phyloP scores from a whole-genome alignment of 2,113 vertebrate genomes.

The Macquaria ambigua region DNA sequence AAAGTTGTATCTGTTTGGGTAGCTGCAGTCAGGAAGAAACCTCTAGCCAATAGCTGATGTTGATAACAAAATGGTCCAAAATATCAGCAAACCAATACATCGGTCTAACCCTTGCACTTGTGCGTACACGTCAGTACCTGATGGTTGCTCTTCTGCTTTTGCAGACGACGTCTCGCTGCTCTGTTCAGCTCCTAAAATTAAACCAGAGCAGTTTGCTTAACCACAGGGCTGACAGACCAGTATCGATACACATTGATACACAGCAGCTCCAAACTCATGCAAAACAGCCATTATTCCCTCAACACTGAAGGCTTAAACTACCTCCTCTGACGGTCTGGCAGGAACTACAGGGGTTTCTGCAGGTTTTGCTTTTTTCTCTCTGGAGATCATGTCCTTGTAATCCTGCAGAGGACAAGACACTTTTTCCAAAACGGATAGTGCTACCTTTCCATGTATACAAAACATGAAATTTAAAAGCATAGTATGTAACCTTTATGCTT shows the following conservation, averaged over 20 bases:
- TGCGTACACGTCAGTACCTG: conserved; percentile 32
- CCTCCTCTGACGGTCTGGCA: conserved; percentile 45
- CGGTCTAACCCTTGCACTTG: neutral
- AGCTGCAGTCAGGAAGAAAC: neutral
- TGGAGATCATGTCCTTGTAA: conserved; percentile 32
- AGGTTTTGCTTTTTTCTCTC: conserved; percentile 41
- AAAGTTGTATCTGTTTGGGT: neutral
- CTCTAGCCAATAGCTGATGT: neutral
- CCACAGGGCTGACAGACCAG: neutral
- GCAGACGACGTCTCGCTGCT: neutral
- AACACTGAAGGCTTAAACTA: conserved; percentile 10
- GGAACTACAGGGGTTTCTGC: conserved; percentile 40
- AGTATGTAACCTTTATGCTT: neutral
- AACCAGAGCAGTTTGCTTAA: conserved; percentile 19
- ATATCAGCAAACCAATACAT: neutral
- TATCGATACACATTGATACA: neutral
- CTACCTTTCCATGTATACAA: neutral
- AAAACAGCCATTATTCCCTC: neutral
- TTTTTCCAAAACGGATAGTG: neutral
- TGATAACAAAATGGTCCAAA: neutral
- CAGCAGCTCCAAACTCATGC: neutral
- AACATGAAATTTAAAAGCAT: no score
- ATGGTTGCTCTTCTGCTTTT: conserved; percentile 36
- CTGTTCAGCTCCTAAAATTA: conserved; percentile 59
- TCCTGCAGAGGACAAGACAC: conserved; percentile 36